phyloP scores from a whole-genome alignment of 2,888 invertebrate species.

The Meloe dianella region DNA sequence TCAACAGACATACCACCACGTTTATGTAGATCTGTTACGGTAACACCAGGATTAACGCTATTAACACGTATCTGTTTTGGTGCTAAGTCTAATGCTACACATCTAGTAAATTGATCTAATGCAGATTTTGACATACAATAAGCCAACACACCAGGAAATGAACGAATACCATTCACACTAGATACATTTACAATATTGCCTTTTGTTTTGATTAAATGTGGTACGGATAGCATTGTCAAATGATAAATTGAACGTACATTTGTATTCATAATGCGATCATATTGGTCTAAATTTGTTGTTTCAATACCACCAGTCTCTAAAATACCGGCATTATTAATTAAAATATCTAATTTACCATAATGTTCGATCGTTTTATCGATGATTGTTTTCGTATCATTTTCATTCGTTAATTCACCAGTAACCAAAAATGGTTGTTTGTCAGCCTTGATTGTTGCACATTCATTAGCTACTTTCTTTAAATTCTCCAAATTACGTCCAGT shows the following conservation, averaged over 20 bases:
- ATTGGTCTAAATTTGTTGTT: conserved; percentile 83
- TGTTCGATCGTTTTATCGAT: conserved; percentile 69
- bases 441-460: conserved; percentile 11
- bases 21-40: conserved; percentile 85
- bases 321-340: conserved; percentile 87
- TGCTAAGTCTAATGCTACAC: conserved; percentile 87
- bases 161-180: conserved; percentile 88
- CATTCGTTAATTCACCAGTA: conserved; percentile 29
- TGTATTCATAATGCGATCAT: conserved; percentile 86
- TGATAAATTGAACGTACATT: conserved; percentile 86
- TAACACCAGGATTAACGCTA: conserved; percentile 93
- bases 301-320: conserved; percentile 66
- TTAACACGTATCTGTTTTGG: conserved; percentile 86
- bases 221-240: conserved; percentile 85
- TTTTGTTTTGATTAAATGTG: conserved; percentile 80
- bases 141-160: conserved; percentile 88
- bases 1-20: conserved; percentile 84
- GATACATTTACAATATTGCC: conserved; percentile 96
- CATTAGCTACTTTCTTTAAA: conserved; percentile 65
- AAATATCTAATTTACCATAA: conserved; percentile 79
- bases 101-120: conserved; percentile 93
- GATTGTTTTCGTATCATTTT: conserved; percentile 24
- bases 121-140: conserved; percentile 95
- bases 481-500: conserved; percentile 75
- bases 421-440: conserved; percentile 18